A percentile compares a stretch with the other conserved stretches of the same genome.
These are phyloP conservation scores for Bubalus kerabau DNA, from an alignment of 2,113 vertebrate genomes.

Conservation along the genomic window DNA sequence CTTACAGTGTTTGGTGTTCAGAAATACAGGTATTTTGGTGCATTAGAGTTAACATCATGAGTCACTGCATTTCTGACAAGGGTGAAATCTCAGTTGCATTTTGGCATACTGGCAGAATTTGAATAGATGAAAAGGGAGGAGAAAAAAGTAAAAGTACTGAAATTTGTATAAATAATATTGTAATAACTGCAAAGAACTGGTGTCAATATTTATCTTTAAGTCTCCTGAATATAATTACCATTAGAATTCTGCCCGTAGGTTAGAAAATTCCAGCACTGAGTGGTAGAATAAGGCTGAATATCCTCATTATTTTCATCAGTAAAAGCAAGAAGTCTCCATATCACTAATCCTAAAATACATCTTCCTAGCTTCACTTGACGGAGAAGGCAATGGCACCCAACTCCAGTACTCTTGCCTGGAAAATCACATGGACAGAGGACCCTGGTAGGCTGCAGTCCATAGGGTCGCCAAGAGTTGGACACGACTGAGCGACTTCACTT, in stretches of 20 bases:
- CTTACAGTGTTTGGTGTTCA: background rate
- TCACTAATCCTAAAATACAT: background rate
- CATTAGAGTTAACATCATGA: background rate
- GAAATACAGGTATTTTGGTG: background rate
- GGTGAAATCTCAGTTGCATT: background rate
- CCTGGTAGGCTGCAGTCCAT: no score
- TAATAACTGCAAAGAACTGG: background rate
- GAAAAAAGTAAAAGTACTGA: background rate
- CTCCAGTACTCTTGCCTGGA: no score
- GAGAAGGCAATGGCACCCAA: no score
- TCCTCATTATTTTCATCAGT: background rate
- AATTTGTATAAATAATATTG: background rate
- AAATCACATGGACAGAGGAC: no score
- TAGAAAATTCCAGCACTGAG: background rate
- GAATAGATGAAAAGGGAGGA: background rate
- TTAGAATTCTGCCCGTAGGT: background rate
- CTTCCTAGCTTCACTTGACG: background rate
- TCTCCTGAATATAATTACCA: background rate
- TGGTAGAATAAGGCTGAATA: background rate
- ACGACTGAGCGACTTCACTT: no score
- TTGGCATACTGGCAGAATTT: background rate
- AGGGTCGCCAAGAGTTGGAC: accelerated
- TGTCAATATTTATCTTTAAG: background rate
- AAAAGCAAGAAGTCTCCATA: background rate
- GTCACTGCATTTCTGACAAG: background rate